Conservation (phyloP, 2,888 invertebrate species). For the Melinaea marsaeus region DNA sequence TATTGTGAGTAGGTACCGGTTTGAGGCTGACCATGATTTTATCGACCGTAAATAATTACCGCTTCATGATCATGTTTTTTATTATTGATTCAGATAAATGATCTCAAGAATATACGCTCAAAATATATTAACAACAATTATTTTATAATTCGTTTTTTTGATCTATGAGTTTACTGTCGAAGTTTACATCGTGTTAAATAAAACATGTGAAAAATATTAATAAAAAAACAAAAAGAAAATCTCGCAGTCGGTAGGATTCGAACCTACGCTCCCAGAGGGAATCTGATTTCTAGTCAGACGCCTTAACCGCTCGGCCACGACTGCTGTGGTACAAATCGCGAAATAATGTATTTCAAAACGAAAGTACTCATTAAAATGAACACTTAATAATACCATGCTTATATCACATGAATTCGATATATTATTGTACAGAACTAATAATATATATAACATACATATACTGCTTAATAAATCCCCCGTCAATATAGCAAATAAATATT, state of each 20-base stretch:
- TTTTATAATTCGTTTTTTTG: no score
- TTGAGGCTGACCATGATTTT: slow-evolving; percentile 18
- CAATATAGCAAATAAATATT: no score
- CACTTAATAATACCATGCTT: not conserved
- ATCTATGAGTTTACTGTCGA: no score
- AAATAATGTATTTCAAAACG: slow-evolving; percentile 9
- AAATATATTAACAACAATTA: not conserved
- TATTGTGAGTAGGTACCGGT: slow-evolving; percentile 6
- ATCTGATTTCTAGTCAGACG: slow-evolving; percentile 94
- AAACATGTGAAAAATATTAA: not conserved
- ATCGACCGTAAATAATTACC: slow-evolving; percentile 13
- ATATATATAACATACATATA: no score
- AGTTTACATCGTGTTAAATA: no score
- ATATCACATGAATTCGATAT: not conserved
- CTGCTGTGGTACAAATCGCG: slow-evolving; percentile 64
- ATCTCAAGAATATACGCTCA: not conserved
- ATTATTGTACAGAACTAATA: not conserved
- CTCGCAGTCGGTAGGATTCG: slow-evolving; percentile 92
- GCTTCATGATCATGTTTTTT: not conserved
- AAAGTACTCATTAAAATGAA: not conserved
- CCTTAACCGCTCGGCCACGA: slow-evolving; percentile 93
- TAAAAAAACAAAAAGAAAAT: slow-evolving; percentile 37
- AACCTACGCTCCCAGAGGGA: slow-evolving; percentile 94
- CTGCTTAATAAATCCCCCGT: no score
- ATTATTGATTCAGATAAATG: slow-evolving; percentile 1